Evolutionary conservation across 2,797 vertebrate species (phyloP).

Genomic region (Poeciliopsis turneri): DNA sequence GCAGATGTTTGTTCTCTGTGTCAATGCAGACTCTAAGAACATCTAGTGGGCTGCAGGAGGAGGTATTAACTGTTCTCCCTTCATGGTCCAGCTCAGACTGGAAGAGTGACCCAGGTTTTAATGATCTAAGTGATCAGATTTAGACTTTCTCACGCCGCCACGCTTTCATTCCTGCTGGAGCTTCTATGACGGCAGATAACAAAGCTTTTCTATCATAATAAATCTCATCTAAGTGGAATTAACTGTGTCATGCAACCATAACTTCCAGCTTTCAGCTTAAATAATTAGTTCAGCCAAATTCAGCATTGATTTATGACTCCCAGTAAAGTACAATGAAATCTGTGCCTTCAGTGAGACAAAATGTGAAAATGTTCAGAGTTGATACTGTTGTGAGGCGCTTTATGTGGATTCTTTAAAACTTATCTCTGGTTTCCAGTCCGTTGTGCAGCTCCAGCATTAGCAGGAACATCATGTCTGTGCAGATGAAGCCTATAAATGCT

Average conservation of each 20-base stretch:
- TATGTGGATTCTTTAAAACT: not conserved
- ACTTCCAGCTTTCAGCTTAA: not conserved
- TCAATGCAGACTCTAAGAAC: slow-evolving; percentile 26
- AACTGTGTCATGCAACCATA: slow-evolving; percentile 2
- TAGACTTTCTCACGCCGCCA: slow-evolving; percentile 2
- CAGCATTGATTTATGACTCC: not conserved
- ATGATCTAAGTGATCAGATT: slow-evolving; percentile 29
- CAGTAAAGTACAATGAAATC: not conserved
- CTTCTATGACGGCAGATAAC: slow-evolving; percentile 10
- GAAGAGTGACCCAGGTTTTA: slow-evolving; percentile 14
- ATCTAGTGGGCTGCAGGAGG: slow-evolving; percentile 54
- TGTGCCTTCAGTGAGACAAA: not conserved
- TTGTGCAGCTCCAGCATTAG: not conserved
- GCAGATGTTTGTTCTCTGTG: slow-evolving; percentile 44
- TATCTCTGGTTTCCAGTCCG: not conserved
- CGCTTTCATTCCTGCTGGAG: slow-evolving; percentile 4
- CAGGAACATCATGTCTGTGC: not conserved
- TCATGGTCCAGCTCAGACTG: slow-evolving; percentile 37
- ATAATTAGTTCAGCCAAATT: slow-evolving; percentile 7
- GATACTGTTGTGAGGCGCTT: not conserved
- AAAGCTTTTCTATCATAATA: not conserved
- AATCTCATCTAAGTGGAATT: slow-evolving; percentile 2
- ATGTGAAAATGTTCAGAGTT: not conserved
- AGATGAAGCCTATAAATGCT: not conserved
- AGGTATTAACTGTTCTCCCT: slow-evolving; percentile 31